Base-by-base conservation (phyloP, 2,797 vertebrate species). In the Urophycis tenuis region DNA sequence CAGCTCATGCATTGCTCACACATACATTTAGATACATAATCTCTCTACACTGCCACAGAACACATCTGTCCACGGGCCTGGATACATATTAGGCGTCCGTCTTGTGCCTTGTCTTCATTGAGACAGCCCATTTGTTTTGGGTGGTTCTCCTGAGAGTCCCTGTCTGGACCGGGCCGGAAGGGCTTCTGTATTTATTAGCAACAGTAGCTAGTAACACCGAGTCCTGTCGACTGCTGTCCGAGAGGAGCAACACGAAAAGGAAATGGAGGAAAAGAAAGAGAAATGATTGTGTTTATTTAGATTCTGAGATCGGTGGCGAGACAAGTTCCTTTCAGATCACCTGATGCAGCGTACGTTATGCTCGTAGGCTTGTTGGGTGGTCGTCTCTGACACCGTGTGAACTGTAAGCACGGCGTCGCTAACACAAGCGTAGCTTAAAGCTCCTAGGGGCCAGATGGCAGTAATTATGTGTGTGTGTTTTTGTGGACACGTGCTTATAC, bases 151-250 rank as follows among this genome's bases (percentile, higher is more conserved):
- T 75, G 87, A 81, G 87, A 84, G 83, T 81, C 75, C 75, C 78
- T 36, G 73, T 90, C 86, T 87, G 88, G 87, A 87, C 84, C 84
- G 81, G 83, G 81, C 70, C 79, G 80, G 83, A 87, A 86, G 81
- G 72, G 75, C 69, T 30, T 83, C 86, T 82, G 77, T 91, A 90
- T 92, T 90, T 91, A 90, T 90, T 91, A 91, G 91, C 90, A 92
- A 92, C 90, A 88, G 90, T 91, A 89, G 88, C 86, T 90, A 89
- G 82, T 86, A 90, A 91, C 91, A 87, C 71, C 87, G 85, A 82
- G 35, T 74, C 82, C 75, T 85, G 77, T 76, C 80, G 84, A 76
- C 84, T 81, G 83, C 83, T 86, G 87, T 83, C 33, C 11, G 85
- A 85, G 82, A 60, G 81, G 82, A 79, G 78, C 49, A 73, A 88